A percentile compares a stretch with the other conserved stretches of the same genome.
phyloP scores from a whole-genome alignment of 2,888 invertebrate species.

The Colostygia pectinataria region DNA sequence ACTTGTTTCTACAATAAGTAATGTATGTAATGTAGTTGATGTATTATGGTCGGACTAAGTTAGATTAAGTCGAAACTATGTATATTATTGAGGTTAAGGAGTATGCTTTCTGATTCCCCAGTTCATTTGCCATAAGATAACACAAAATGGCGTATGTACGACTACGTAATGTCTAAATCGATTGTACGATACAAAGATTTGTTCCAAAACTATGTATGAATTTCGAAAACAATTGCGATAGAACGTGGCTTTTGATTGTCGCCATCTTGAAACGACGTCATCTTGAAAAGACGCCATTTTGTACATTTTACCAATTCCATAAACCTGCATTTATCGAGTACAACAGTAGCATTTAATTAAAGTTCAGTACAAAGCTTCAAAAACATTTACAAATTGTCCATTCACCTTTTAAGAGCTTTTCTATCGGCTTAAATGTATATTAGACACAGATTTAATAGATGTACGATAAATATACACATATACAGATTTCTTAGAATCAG shows the following conservation, averaged over 20 bases:
- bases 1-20: slow-evolving; percentile 56
- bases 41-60: slow-evolving; percentile 71
- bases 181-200: too few species aligned
- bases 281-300: slow-evolving; percentile 11
- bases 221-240: too few species aligned
- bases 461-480: slow-evolving; percentile 72
- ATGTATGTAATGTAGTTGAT: slow-evolving; percentile 67
- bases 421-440: slow-evolving; percentile 79
- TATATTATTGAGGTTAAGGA: slow-evolving; percentile 61
- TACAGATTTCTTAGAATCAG: slow-evolving; percentile 71
- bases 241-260: neutral
- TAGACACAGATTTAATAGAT: slow-evolving; percentile 80
- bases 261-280: slow-evolving; percentile 8
- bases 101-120: slow-evolving; percentile 50
- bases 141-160: slow-evolving; percentile 24
- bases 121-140: slow-evolving; percentile 8
- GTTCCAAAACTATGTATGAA: too few species aligned
- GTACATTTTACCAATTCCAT: slow-evolving; percentile 2
- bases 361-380: slow-evolving; percentile 54
- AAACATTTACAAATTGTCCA: slow-evolving; percentile 57
- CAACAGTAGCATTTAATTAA: slow-evolving; percentile 34
- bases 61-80: slow-evolving; percentile 64
- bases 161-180: neutral
- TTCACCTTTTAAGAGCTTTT: slow-evolving; percentile 74
- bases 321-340: slow-evolving; percentile 22